These are phyloP conservation scores for Platyura marginata DNA, from an alignment of 1,140 invertebrate genomes.

Conservation along the genomic window DNA sequence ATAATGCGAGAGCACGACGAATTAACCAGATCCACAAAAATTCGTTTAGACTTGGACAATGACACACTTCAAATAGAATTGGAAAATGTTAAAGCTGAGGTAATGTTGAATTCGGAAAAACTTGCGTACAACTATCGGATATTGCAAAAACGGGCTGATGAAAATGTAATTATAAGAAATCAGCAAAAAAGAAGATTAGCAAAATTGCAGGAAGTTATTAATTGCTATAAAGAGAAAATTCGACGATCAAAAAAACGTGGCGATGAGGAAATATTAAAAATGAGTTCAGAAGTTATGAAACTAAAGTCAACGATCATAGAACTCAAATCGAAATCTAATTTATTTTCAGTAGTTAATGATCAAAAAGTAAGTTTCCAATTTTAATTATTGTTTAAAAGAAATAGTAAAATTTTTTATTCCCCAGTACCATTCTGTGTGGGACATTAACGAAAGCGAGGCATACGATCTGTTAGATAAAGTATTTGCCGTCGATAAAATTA, in stretches of 20 bases:
- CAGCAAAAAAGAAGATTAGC: conserved; percentile 68
- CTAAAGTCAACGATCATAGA: conserved; percentile 42
- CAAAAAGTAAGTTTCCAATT: conserved; percentile 27
- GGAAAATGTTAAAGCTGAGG: conserved; percentile 50
- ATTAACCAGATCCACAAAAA: conserved; percentile 44
- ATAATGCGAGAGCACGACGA: conserved; percentile 47
- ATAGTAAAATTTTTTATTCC: background rate
- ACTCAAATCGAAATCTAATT: conserved; percentile 41
- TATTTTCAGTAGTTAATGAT: conserved; percentile 40
- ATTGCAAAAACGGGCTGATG: conserved; percentile 66
- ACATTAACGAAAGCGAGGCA: conserved; percentile 44
- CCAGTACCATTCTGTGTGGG: conserved; percentile 32
- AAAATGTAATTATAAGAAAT: conserved; percentile 63
- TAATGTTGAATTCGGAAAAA: conserved; percentile 64
- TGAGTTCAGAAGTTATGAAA: conserved; percentile 38
- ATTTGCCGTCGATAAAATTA: conserved; percentile 38
- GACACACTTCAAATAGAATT: conserved; percentile 58
- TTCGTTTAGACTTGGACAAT: conserved; percentile 45
- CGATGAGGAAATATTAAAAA: conserved; percentile 30
- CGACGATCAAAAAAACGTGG: conserved; percentile 33
- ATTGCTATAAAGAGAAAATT: conserved; percentile 38
- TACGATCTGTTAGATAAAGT: conserved; percentile 35
- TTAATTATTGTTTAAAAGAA: too few relatives aligned
- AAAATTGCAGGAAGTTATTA: conserved; percentile 53
- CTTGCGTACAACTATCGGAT: conserved; percentile 73